Evolutionary conservation across 2,888 invertebrate species (phyloP), one percentile per base, ranked within the genome.

Genomic region (Dorcus parallelipipedus): DNA sequence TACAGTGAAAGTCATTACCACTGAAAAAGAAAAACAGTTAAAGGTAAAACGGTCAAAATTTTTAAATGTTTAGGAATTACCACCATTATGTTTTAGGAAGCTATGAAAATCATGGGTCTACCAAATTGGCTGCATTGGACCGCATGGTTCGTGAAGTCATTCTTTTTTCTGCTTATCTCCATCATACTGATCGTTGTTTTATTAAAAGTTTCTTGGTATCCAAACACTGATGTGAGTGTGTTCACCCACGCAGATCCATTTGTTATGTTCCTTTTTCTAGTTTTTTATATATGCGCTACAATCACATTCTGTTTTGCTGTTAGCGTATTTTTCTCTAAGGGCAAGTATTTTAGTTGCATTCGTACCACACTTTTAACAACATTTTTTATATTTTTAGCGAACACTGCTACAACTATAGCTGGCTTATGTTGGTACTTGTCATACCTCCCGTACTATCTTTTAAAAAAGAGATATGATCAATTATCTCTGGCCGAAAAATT

Each of bases 71-170:
- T 38, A 33, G 7, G 40, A 1, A 33, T 33, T 10, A 42, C 42
- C 9, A 42, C 10, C 45, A 14, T 49, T 47, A 20, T 17, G 39
- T 68, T 64, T 52, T 77, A 93, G 88, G 93, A 93, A 82, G 88
- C 90, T 0, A 91, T 94, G 92, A 92, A 91, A 80, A 90, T 94
- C 73, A 93, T 94, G 93, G 94, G 94, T 1, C 77, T 94, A 5
- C 84, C 86, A 6, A 88, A 87, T 64, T 92, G 90, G 89, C 75
- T 93, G 49, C 92, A 93, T 71, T 93, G 94, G 93, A 77, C 82
- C 0, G 91, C 92, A 1, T 93, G 93, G 91, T 93, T 91, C 76
- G 79, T 85, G 49, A 91, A 90, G 73, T 86, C 87, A 60, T 84
- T 90, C 64, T 66, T 87, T 7, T 87, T 86, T 74, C 78, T 90